phyloP scores from a whole-genome alignment of 2,113 vertebrate genomes.

The Heloderma charlesbogerti region DNA sequence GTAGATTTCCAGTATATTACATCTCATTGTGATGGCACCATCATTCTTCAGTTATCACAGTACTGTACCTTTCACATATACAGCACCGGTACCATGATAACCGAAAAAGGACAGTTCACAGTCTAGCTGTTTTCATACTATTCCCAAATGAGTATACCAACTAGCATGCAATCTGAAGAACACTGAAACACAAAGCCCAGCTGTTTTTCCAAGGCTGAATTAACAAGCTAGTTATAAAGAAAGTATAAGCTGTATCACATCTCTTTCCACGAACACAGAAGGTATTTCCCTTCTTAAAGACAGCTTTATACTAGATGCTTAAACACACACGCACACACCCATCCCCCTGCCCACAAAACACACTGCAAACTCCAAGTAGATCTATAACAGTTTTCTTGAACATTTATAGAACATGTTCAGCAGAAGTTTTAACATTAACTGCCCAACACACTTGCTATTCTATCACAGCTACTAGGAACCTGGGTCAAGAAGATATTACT shows the following conservation, averaged over 20 bases:
- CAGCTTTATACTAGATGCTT: not conserved
- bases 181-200: not conserved
- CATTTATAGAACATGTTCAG: not conserved
- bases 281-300: not conserved
- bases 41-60: constrained; percentile 99
- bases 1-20: not conserved
- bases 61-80: constrained; percentile 99
- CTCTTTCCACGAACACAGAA: not conserved
- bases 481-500: not conserved
- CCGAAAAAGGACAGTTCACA: constrained; percentile 99
- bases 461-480: constrained; percentile 17
- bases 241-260: not conserved
- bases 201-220: not conserved
- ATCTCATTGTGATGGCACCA: constrained; percentile 90
- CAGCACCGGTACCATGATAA: constrained; percentile 99
- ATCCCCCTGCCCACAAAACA: not conserved
- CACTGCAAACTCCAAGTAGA: not conserved
- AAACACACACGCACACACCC: not conserved
- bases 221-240: not conserved
- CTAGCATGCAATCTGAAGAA: not conserved
- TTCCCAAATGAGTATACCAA: constrained; percentile 21
- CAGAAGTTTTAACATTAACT: not conserved
- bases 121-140: constrained; percentile 60
- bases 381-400: not conserved
- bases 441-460: not conserved